Base-by-base conservation (phyloP, 2,113 vertebrate species). In the Odocoileus hemionus region DNA sequence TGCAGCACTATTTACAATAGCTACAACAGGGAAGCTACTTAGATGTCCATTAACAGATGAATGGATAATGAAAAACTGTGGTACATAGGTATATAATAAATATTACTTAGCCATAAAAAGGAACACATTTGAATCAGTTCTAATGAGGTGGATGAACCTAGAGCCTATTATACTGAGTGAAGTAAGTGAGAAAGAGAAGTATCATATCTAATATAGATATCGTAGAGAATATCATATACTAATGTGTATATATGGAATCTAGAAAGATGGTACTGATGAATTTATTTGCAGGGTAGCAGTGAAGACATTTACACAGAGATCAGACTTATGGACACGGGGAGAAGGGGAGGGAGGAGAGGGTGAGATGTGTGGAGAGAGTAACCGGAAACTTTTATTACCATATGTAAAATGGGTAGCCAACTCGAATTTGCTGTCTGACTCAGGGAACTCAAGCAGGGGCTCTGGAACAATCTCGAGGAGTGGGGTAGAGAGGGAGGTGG, bases 371-470 rank as follows among this genome's bases (percentile, higher is more conserved):
- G 67, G 67, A 23, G 19, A 70, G 10, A 39, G 21, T 7, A 39
- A 39, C n/a, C 0, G 5, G 36, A 39, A 39, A 23, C 67, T 39
- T 74, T 39, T 2, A 39, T 39, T 74, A 74, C 67, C n/a, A 0
- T 70, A 23, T 70, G 67, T 70, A 39, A 39, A 74, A 74, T 39
- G 39, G 36, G 67, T 74, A 39, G 67, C 10, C 36, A 39, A 13
- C 0, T 0, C 10, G n/a, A 39, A 74, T 39, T 23, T 74, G 67
- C 67, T 39, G 1, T 74, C 36, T 39, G 67, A 74, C 64, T 70
- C 64, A 10, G 61, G 64, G n/a, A 70, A 21, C 64, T 70, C 17
- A 21, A 21, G n/a, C 33, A n/a, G 61, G 64, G 9, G 33, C 64
- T 64, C 61, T 67, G 61, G n/a, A 67, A 67, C 64, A n/a, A 70